phyloP scores from a whole-genome alignment of 37 sponge, comb jelly and placozoan genomes.

The Halichondria panicea region DNA sequence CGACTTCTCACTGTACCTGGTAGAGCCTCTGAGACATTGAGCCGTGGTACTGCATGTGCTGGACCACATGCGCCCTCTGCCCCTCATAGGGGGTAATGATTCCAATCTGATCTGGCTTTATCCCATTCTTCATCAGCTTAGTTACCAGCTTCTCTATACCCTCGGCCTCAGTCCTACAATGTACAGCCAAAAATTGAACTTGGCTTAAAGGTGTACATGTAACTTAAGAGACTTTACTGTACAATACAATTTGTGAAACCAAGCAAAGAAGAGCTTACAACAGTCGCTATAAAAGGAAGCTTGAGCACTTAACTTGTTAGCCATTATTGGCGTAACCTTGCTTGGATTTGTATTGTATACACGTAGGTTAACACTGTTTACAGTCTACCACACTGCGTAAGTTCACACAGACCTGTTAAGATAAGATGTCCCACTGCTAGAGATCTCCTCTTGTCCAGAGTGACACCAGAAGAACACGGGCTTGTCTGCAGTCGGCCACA shows the following conservation, averaged over 20 bases:
- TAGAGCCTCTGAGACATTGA: conserved; percentile 86
- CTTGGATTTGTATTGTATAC: too few relatives aligned
- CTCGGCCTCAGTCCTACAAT: conserved; percentile 83
- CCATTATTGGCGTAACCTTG: too few relatives aligned
- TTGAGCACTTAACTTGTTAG: too few relatives aligned
- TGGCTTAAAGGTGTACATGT: too few relatives aligned
- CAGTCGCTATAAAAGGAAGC: too few relatives aligned
- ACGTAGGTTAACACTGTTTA: too few relatives aligned
- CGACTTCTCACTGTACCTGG: conserved; percentile 37
- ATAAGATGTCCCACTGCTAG: conserved; percentile 89
- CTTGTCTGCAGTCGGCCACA: conserved; percentile 81
- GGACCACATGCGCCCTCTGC: conserved; percentile 94
- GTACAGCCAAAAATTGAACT: too few relatives aligned
- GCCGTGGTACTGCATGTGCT: conserved; percentile 90
- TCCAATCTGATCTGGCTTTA: conserved; percentile 91
- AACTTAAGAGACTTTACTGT: too few relatives aligned
- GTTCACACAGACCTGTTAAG: conserved; percentile 82
- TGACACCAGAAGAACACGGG: conserved; percentile 97
- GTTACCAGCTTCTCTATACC: conserved; percentile 95
- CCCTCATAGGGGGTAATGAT: conserved; percentile 98
- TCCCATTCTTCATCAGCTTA: conserved; percentile 85
- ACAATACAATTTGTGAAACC: too few relatives aligned
- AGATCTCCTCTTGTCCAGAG: conserved; percentile 93
- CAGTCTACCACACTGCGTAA: too few relatives aligned
- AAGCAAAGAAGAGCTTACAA: too few relatives aligned